phyloP scores from a whole-genome alignment of 1,140 invertebrate genomes.

The Bombus pyrosoma region DNA sequence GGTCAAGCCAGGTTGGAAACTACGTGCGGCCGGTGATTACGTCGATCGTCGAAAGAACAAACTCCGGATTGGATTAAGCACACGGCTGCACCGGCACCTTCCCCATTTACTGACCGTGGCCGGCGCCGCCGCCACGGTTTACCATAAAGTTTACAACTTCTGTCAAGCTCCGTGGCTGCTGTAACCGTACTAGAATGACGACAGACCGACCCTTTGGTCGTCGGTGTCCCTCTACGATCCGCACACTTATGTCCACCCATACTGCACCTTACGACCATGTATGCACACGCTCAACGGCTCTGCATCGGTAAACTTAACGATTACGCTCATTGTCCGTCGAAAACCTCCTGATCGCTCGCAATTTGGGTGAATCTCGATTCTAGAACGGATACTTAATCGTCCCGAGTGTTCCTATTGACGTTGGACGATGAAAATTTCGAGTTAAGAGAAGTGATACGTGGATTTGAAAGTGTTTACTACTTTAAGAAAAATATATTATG shows the following conservation, averaged over 20 bases:
- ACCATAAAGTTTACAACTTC: constrained; percentile 79
- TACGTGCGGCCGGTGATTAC: constrained; percentile 76
- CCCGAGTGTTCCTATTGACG: too few species aligned
- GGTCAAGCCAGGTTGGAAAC: constrained; percentile 67
- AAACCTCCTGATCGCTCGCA: constrained; percentile 63
- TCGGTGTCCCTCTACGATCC: constrained; percentile 63
- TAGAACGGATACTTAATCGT: neutral
- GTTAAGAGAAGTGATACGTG: neutral
- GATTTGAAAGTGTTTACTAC: neutral
- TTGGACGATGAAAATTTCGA: neutral
- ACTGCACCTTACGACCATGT: constrained; percentile 13
- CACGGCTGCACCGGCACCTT: constrained; percentile 66
- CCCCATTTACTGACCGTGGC: constrained; percentile 74
- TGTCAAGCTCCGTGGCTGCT: constrained; percentile 67
- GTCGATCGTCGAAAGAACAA: constrained; percentile 79
- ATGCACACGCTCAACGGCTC: constrained; percentile 25
- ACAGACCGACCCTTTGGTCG: constrained; percentile 69
- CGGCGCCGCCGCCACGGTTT: constrained; percentile 73
- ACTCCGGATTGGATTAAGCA: constrained; percentile 79
- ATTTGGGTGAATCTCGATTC: constrained; percentile 32
- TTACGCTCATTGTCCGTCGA: constrained; percentile 48
- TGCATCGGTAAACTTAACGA: constrained; percentile 49
- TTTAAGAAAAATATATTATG: neutral
- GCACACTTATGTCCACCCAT: constrained; percentile 38
- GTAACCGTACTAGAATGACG: constrained; percentile 71